A percentile compares a stretch with the other conserved stretches of the same genome.
Conservation (phyloP, 2,797 vertebrate species). For the Toxotes lorentzi region DNA sequence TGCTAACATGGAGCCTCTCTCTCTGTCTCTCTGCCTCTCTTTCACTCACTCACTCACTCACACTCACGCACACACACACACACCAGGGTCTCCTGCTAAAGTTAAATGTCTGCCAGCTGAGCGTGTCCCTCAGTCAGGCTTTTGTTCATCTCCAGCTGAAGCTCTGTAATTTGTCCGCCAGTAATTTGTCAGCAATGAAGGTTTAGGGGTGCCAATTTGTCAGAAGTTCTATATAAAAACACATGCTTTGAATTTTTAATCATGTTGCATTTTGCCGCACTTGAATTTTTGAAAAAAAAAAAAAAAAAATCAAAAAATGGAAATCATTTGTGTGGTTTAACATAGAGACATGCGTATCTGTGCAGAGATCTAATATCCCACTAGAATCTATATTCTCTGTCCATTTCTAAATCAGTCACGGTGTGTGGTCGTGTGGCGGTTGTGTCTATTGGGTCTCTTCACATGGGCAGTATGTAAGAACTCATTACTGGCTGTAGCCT, state of each 20-base stretch:
- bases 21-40: constrained; percentile 15
- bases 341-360: neutral
- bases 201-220: constrained; percentile 50
- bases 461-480: constrained; percentile 24
- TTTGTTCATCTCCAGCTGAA: constrained; percentile 80
- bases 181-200: constrained; percentile 66
- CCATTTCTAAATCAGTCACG: constrained; percentile 2
- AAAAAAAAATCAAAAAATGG: constrained; percentile 7
- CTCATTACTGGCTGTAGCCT: constrained; percentile 35
- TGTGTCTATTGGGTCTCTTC: constrained; percentile 8
- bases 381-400: constrained; percentile 1
- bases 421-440: neutral
- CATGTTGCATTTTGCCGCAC: neutral
- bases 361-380: neutral
- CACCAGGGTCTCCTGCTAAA: constrained; percentile 65
- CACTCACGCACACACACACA: neutral
- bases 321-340: constrained; percentile 11
- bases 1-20: constrained; percentile 76
- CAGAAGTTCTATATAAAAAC: constrained; percentile 19
- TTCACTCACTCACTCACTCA: constrained; percentile 8
- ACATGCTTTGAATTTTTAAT: constrained; percentile 2
- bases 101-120: constrained; percentile 80
- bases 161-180: constrained; percentile 73
- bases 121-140: constrained; percentile 77
- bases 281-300: constrained; percentile 23